A percentile compares a stretch with the other conserved stretches of the same genome.
phyloP scores from a whole-genome alignment of 2,797 vertebrate species.

The Amblyraja radiata region DNA sequence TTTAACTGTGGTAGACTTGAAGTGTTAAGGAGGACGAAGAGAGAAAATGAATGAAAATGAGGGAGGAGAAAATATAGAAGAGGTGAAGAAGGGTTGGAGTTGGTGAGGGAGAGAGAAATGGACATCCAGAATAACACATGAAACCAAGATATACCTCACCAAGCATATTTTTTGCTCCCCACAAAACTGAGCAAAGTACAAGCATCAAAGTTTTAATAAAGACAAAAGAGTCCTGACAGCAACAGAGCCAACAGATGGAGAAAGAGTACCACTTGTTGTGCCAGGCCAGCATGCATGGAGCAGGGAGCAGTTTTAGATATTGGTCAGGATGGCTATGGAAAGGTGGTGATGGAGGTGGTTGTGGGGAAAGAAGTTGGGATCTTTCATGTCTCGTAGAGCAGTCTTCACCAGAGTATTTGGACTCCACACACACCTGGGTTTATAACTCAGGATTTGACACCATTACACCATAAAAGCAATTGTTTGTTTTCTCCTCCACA shows the following conservation, averaged over 20 bases:
- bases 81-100: not conserved
- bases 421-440: not conserved
- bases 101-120: not conserved
- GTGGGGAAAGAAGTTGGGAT: not conserved
- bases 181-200: not conserved
- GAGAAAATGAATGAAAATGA: not conserved
- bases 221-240: not conserved
- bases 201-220: not conserved
- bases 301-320: not conserved
- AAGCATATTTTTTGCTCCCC: not conserved
- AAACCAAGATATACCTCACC: not conserved
- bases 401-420: not conserved
- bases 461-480: too few species aligned
- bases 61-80: not conserved
- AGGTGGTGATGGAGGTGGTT: not conserved
- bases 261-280: not conserved
- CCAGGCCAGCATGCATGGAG: not conserved
- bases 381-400: not conserved
- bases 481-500: too few species aligned
- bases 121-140: not conserved
- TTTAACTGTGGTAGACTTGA: not conserved
- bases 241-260: not conserved
- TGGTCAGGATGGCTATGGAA: not conserved
- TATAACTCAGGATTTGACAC: too few species aligned
- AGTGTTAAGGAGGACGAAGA: not conserved